Conservation (phyloP, 37 sponge, comb jelly and placozoan species). For the Mnemiopsis leidyi region DNA sequence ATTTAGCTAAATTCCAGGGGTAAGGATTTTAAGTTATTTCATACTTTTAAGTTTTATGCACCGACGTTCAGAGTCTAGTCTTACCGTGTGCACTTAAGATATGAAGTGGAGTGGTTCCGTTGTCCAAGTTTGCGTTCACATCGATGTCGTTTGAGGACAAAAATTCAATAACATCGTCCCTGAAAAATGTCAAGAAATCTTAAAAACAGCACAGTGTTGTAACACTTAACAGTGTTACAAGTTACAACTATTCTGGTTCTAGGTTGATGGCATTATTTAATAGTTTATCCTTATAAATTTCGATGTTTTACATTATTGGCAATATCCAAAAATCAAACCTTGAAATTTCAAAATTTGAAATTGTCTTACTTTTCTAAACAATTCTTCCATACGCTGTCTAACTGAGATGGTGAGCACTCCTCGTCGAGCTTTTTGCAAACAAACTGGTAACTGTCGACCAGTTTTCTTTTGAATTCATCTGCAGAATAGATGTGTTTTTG, state of each 20-base stretch:
- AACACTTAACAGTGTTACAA: no score
- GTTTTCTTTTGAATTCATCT: slow-evolving; percentile 51
- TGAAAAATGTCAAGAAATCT: neutral
- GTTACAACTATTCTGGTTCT: no score
- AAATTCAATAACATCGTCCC: neutral
- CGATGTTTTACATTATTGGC: no score
- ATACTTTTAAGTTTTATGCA: no score
- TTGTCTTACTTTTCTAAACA: neutral
- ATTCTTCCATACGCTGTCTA: slow-evolving; percentile 12
- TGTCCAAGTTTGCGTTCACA: slow-evolving; percentile 14
- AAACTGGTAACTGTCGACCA: slow-evolving; percentile 52
- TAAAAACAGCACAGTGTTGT: no score
- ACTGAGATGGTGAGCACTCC: neutral
- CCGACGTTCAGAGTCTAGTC: no score
- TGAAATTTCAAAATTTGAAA: neutral
- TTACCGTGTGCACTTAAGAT: slow-evolving; percentile 32
- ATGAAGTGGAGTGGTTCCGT: slow-evolving; percentile 17
- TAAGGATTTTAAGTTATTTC: no score
- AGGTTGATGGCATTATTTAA: no score
- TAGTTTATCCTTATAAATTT: no score
- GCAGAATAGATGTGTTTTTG: no score
- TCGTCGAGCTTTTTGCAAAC: slow-evolving; percentile 16
- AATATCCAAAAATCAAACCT: neutral
- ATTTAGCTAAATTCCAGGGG: no score
- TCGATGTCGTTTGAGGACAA: neutral